phyloP scores from a whole-genome alignment of 2,113 vertebrate genomes.

The Channa argus region DNA sequence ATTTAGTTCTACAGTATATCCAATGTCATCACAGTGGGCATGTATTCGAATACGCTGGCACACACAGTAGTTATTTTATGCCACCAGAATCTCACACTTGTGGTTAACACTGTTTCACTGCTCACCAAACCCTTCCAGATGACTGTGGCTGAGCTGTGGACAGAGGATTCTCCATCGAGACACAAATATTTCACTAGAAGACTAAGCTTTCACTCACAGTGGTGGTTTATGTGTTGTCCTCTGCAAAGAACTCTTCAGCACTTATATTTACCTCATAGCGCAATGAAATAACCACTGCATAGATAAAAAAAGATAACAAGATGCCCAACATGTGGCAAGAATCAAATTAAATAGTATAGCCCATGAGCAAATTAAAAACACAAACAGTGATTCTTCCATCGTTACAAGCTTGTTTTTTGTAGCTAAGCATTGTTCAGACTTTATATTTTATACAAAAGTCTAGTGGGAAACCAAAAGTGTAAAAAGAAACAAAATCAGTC shows the following conservation, averaged over 20 bases:
- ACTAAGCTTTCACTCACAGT: slow-evolving; percentile 18
- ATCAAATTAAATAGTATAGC: slow-evolving; percentile 33
- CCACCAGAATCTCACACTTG: slow-evolving; percentile 40
- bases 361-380: slow-evolving; percentile 12
- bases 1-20: neutral
- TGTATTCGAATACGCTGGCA: slow-evolving; percentile 4
- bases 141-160: slow-evolving; percentile 17
- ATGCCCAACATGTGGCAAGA: slow-evolving; percentile 36
- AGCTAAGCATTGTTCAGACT: slow-evolving; percentile 47
- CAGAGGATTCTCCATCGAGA: slow-evolving; percentile 10
- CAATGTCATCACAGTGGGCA: neutral
- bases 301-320: slow-evolving; percentile 27
- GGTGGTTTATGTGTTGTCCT: slow-evolving; percentile 3
- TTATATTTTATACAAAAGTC: slow-evolving; percentile 23
- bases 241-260: neutral
- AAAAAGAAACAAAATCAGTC: slow-evolving; percentile 26
- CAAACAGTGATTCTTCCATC: slow-evolving; percentile 18
- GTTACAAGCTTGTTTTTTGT: slow-evolving; percentile 18
- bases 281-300: slow-evolving; percentile 8
- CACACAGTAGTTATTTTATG: neutral
- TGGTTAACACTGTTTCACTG: slow-evolving; percentile 41
- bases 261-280: neutral
- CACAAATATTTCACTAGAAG: neutral
- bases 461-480: slow-evolving; percentile 13
- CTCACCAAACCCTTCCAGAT: slow-evolving; percentile 43